Evolutionary conservation across 2,797 vertebrate species (phyloP), one percentile per base, ranked within the genome.

Genomic region (Aulostomus chinensis): DNA sequence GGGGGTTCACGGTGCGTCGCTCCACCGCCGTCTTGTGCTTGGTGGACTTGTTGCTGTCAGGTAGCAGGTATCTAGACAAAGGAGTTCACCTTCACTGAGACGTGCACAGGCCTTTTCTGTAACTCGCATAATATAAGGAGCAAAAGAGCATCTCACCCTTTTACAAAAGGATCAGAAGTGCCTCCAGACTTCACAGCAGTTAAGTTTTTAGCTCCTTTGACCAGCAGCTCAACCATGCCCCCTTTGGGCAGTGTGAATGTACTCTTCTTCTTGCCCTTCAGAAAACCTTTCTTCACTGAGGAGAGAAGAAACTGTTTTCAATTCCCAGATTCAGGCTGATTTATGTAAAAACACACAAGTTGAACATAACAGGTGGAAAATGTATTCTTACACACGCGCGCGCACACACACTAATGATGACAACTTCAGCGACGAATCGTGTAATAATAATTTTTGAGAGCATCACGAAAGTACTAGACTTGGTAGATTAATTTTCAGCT

Each of bases 131-230:
- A 39, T 7, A 33, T 15, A 16, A 12, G 17, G 21, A 12, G 18
- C 4, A 31, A 33, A n/a, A 5, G 2, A 60, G 15, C 6, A 0
- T 21, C 89, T 75, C 82, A 98, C 97, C 97, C 96, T 91, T 99
- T 99, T 21, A 99, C 97, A n/a, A 98, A 99, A n/a, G 94, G 91
- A 75, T 99, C 96, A 7, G 96, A 98, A 9, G 93, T 94, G 59
- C 96, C 94, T 88, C 94, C 94, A 29, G 94, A 94, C 84, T 97
- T 99, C 53, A 96, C 94, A 0, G 94, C 94, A 1, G 94, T 97
- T 45, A 99, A 87, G 77, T 99, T 99, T 84, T 95, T 98, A 63
- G 95, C 97, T 84, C 96, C 95, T 86, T 97, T 98, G 64, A 99
- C 91, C 45, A 96, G 81, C 38, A 99, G 91, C 87, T 99, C 95